phyloP scores from a whole-genome alignment of 2,888 invertebrate species.

The Oscheius sp. region DNA sequence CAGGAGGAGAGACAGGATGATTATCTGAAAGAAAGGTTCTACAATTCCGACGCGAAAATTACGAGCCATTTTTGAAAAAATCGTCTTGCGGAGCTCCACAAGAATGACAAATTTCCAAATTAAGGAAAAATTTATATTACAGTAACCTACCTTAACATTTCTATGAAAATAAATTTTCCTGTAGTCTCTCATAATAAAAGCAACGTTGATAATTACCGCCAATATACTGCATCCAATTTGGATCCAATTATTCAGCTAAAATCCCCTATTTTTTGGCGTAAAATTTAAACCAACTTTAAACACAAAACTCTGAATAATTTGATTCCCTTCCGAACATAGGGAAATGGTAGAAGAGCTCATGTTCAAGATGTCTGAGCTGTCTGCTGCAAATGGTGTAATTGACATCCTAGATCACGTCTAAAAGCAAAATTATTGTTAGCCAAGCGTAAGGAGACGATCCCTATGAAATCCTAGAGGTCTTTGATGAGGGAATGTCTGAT shows the following conservation, averaged over 20 bases:
- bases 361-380: background rate
- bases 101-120: too few species aligned
- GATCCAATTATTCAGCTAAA: background rate
- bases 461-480: background rate
- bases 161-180: constrained; percentile 4
- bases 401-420: too few species aligned
- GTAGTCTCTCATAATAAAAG: constrained; percentile 7
- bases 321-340: background rate
- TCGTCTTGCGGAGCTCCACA: too few species aligned
- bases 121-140: too few species aligned
- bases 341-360: background rate
- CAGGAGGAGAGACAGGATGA: background rate
- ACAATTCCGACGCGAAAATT: background rate
- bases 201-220: background rate
- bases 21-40: background rate
- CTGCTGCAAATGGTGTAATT: too few species aligned
- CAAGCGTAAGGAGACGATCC: background rate
- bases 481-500: background rate
- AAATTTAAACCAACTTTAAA: too few species aligned
- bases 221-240: constrained; percentile 15
- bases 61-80: too few species aligned
- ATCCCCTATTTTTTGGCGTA: background rate
- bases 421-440: background rate
- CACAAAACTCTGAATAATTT: background rate
- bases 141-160: constrained; percentile 18